A percentile compares a stretch with the other conserved stretches of the same genome.
Evolutionary conservation across 2,113 vertebrate genomes (phyloP).

Genomic region (Pterocles burchelli): DNA sequence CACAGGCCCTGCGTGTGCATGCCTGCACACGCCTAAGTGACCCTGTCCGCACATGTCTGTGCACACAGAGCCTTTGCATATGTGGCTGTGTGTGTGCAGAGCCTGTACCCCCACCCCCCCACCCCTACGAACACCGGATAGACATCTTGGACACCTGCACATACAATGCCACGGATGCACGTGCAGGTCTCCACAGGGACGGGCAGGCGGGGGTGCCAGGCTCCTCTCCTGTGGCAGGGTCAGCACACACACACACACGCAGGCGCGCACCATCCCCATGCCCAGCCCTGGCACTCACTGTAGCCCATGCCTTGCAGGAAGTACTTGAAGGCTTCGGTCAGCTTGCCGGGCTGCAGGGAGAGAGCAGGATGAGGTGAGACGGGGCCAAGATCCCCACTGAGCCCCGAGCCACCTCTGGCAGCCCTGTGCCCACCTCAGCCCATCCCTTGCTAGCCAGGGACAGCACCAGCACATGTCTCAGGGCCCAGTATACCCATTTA

Average conservation of each 20-base stretch:
- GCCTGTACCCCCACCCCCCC: background rate
- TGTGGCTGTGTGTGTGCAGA: background rate
- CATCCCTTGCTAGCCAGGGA: background rate
- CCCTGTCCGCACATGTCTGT: rapidly evolving
- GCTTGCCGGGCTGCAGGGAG: slow-evolving; percentile 87
- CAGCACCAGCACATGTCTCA: background rate
- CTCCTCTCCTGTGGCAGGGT: background rate
- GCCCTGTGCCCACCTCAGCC: background rate
- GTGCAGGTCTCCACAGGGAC: rapidly evolving
- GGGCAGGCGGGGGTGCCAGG: rapidly evolving
- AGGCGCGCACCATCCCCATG: rapidly evolving
- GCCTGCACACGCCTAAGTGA: background rate
- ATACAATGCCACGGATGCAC: rapidly evolving
- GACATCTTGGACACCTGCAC: background rate
- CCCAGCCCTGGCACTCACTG: slow-evolving; percentile 82
- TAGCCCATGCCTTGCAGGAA: slow-evolving; percentile 99
- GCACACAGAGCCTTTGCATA: background rate
- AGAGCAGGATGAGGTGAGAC: background rate
- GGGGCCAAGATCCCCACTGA: background rate
- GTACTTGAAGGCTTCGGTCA: slow-evolving; percentile 98
- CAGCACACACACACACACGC: background rate
- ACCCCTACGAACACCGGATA: rapidly evolving
- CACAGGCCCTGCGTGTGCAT: background rate
- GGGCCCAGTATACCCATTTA: background rate
- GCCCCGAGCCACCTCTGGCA: background rate